Evolutionary conservation across 1,140 invertebrate genomes (phyloP).

Genomic region (Drosophila rufa): DNA sequence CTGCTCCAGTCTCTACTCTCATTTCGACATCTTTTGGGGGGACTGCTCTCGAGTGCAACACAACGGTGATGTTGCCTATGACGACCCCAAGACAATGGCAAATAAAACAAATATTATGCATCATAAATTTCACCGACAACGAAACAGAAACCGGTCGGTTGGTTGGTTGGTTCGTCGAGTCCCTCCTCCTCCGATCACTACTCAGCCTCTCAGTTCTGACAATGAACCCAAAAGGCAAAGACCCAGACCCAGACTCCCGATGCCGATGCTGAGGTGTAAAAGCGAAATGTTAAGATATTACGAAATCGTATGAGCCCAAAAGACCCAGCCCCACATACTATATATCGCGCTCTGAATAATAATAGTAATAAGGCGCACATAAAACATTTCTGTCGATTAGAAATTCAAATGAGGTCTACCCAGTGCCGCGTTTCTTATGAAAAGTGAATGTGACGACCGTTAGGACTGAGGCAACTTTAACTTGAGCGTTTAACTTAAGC

Average conservation of each 20-base stretch:
- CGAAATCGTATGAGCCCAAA: slow-evolving; percentile 47
- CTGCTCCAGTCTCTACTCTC: not conserved
- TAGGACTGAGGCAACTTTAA: slow-evolving; percentile 40
- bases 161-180: slow-evolving; percentile 8
- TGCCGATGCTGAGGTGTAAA: slow-evolving; percentile 48
- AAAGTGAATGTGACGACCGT: slow-evolving; percentile 60
- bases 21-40: slow-evolving; percentile 5
- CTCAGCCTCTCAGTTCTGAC: slow-evolving; percentile 55
- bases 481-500: slow-evolving; percentile 27
- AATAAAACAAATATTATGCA: slow-evolving; percentile 69
- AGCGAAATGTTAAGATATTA: slow-evolving; percentile 58
- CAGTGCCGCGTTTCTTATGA: slow-evolving; percentile 10
- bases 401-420: slow-evolving; percentile 45
- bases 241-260: slow-evolving; percentile 33
- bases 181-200: slow-evolving; percentile 8
- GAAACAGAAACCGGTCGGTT: slow-evolving; percentile 25
- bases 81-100: slow-evolving; percentile 57
- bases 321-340: slow-evolving; percentile 7
- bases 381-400: slow-evolving; percentile 46
- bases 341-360: slow-evolving; percentile 44
- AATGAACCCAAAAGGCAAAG: slow-evolving; percentile 64
- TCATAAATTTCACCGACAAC: slow-evolving; percentile 75
- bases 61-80: slow-evolving; percentile 38
- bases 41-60: slow-evolving; percentile 35
- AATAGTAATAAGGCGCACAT: slow-evolving; percentile 51